A percentile compares a stretch with the other conserved stretches of the same genome.
These are phyloP conservation scores for Amphipoea oculea DNA, from an alignment of 2,888 invertebrate species.

Conservation along the genomic window DNA sequence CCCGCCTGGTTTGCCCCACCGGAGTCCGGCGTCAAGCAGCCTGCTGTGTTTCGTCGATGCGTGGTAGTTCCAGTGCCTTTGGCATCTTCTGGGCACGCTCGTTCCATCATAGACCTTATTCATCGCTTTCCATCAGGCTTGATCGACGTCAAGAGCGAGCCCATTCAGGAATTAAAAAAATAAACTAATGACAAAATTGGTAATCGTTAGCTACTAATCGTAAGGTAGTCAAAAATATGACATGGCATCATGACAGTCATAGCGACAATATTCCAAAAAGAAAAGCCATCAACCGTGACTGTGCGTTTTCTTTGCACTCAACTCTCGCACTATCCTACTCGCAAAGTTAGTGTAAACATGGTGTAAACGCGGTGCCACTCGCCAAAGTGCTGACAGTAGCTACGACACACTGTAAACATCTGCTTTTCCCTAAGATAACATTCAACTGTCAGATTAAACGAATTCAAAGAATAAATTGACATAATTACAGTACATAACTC, in stretches of 20 bases:
- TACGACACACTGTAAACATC: constrained; percentile 12
- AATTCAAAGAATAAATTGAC: constrained; percentile 10
- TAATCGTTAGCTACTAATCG: background rate
- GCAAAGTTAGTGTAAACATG: background rate
- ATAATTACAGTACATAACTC: background rate
- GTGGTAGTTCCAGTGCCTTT: too few species aligned
- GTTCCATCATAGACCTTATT: too few species aligned
- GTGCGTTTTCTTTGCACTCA: background rate
- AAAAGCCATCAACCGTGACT: background rate
- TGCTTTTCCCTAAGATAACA: constrained; percentile 8
- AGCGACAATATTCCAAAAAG: background rate
- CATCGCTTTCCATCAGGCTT: too few species aligned
- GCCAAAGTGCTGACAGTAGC: background rate
- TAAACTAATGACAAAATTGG: too few species aligned
- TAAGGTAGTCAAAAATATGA: background rate
- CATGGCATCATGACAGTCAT: background rate
- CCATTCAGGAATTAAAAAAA: too few species aligned
- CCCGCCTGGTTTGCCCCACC: too few species aligned
- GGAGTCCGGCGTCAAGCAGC: too few species aligned
- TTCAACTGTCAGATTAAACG: constrained; percentile 14
- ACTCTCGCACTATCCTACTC: background rate
- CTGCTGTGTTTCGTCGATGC: too few species aligned
- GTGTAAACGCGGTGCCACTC: background rate
- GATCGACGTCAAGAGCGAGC: too few species aligned
- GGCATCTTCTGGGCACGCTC: too few species aligned